These are phyloP conservation scores for Lingula anatina DNA, from an alignment of 2,888 invertebrate species.

Conservation along the genomic window DNA sequence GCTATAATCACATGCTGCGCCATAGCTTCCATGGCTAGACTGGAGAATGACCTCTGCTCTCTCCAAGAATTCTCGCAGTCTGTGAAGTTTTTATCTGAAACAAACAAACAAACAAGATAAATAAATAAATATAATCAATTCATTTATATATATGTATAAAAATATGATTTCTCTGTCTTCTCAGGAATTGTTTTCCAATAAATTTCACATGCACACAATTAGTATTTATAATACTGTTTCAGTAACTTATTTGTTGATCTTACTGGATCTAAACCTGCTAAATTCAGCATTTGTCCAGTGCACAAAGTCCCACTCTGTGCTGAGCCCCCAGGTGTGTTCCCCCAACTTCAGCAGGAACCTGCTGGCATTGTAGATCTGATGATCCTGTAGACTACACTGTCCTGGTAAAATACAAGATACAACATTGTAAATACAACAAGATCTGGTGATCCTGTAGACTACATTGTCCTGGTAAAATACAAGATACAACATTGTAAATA, in stretches of 20 bases:
- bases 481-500: too few relatives aligned
- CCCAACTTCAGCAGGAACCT: conserved; percentile 34
- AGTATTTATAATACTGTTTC: too few relatives aligned
- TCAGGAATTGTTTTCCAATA: neutral
- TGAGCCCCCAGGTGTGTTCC: conserved; percentile 44
- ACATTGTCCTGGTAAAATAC: too few relatives aligned
- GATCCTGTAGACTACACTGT: too few relatives aligned
- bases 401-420: too few relatives aligned
- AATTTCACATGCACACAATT: too few relatives aligned
- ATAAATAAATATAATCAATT: neutral
- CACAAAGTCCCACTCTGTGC: conserved; percentile 26
- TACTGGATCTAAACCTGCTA: conserved; percentile 13
- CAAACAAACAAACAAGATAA: too few relatives aligned
- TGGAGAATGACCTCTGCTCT: conserved; percentile 30
- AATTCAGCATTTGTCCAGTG: conserved; percentile 38
- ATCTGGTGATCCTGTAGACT: too few relatives aligned
- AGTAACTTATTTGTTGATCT: too few relatives aligned
- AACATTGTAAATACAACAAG: too few relatives aligned
- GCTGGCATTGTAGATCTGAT: conserved; percentile 35
- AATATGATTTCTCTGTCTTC: neutral
- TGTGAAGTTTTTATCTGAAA: conserved; percentile 17
- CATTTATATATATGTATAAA: neutral
- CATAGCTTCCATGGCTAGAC: conserved; percentile 28
- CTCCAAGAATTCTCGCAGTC: conserved; percentile 30
- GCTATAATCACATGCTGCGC: conserved; percentile 23